These are phyloP conservation scores for Lasioglossum villosulum DNA, from an alignment of 2,888 invertebrate species.

Conservation along the genomic window DNA sequence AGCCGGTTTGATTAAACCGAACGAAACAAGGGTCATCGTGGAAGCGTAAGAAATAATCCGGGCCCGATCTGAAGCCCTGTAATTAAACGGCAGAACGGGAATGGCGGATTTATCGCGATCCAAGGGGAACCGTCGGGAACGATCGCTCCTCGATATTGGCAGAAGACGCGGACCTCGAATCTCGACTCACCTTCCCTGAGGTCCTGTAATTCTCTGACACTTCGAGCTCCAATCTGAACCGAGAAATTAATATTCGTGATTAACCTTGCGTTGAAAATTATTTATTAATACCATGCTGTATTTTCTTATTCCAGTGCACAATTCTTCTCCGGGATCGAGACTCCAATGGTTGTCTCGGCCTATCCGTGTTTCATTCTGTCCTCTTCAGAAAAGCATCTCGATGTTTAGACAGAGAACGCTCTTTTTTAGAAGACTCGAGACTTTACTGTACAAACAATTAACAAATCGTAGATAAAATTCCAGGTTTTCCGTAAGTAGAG, in stretches of 20 bases:
- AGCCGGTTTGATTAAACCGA: slow-evolving; percentile 40
- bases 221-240: not conserved
- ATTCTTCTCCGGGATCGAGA: too few relatives aligned
- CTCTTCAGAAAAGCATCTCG: too few relatives aligned
- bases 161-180: not conserved
- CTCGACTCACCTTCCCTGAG: not conserved
- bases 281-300: not conserved
- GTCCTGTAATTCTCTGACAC: not conserved
- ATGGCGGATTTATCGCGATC: slow-evolving; percentile 14
- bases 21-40: slow-evolving; percentile 41
- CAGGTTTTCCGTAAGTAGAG: not conserved
- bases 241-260: not conserved
- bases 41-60: slow-evolving; percentile 37
- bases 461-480: not conserved
- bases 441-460: too few relatives aligned
- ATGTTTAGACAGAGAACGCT: too few relatives aligned
- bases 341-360: too few relatives aligned
- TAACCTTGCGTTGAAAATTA: not conserved
- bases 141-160: slow-evolving; percentile 5
- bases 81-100: slow-evolving; percentile 54
- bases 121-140: not conserved
- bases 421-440: too few relatives aligned
- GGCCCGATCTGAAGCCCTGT: slow-evolving; percentile 35
- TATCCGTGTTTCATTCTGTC: too few relatives aligned
- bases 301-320: not conserved